Conservation (phyloP, 2,797 vertebrate genomes). For the Pristis pectinata region DNA sequence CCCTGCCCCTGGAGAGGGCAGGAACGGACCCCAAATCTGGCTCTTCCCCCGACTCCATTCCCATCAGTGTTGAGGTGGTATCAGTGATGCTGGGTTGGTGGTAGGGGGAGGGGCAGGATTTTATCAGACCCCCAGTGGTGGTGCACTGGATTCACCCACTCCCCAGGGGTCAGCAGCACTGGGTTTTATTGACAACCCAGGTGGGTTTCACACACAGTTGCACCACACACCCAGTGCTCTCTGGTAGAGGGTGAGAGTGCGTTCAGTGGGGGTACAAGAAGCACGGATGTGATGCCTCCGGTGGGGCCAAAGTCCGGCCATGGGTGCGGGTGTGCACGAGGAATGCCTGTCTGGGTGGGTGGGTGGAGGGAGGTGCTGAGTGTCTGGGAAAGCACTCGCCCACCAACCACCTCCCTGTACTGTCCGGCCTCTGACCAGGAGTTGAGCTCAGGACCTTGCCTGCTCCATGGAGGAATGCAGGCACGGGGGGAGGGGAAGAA, state of each 20-base stretch:
- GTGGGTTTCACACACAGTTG: neutral
- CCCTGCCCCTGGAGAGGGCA: too few species aligned
- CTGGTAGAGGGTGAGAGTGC: neutral
- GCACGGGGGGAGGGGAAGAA: neutral
- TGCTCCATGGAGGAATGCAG: too few species aligned
- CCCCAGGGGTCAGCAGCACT: neutral
- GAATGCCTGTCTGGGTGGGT: too few species aligned
- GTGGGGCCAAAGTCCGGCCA: too few species aligned
- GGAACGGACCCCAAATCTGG: too few species aligned
- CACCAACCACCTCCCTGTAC: neutral
- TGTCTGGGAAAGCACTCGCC: neutral
- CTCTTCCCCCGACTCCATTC: too few species aligned
- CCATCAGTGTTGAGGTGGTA: too few species aligned
- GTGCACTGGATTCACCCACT: neutral
- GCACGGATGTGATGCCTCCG: neutral
- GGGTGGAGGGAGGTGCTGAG: neutral
- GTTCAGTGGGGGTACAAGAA: too few species aligned
- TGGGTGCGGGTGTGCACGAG: too few species aligned
- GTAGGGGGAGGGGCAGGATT: neutral
- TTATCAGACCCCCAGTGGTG: neutral
- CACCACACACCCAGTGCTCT: neutral
- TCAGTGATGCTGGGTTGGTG: too few species aligned
- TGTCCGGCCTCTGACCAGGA: conserved; percentile 43
- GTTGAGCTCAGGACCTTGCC: conserved; percentile 43
- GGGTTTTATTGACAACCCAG: neutral